Base-by-base conservation (phyloP, 2,113 vertebrate genomes). In the Odocoileus virginianus region DNA sequence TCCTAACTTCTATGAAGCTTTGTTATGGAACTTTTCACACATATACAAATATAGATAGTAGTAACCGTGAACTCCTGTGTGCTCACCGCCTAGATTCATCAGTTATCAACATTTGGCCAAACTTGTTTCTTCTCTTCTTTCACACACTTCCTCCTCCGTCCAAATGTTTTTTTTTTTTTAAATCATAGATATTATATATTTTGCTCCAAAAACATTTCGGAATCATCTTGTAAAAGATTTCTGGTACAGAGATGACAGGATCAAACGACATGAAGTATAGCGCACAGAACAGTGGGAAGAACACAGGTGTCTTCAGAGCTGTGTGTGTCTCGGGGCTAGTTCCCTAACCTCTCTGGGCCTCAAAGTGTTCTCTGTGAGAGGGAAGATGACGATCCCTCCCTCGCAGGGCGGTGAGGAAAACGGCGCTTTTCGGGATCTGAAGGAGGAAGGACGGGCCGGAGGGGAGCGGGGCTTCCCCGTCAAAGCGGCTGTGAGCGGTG, bases 381-480 rank as follows among this genome's bases (percentile, higher is more conserved):
- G 30, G 33, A 82, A 21, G 43, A 33, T 87, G 60, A 27, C 11
- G 11, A n/a, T 8, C 43, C 11, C 45, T 55, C 43, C 43, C 15
- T 33, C 40, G 0, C 13, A 55, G 40, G 30, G 7, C 1, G 27
- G 28, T 71, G 33, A 55, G 45, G 79, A 33, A 54, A 83, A 91
- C 28, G 40, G 7, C 0, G 2, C 4, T 10, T 21, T 16, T 60
- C 8, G 0, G 27, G 30, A 27, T 1, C 2, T 28, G 43, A n/a
- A 87, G 60, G 15, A 61, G 33, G 89, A 1, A 19, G 27, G 25
- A 10, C 13, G 40, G 27, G 30, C 52, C 10, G 7, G 43, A 16
- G 23, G n/a, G 11, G 13, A 25, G 58, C 25, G 11, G 19, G 54
- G 27, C 15, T 60, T 76, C 16, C 33, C n/a, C 25, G 8, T 54